Base-by-base conservation (phyloP, 1,140 invertebrate genomes). In the Listronotus oregonensis region DNA sequence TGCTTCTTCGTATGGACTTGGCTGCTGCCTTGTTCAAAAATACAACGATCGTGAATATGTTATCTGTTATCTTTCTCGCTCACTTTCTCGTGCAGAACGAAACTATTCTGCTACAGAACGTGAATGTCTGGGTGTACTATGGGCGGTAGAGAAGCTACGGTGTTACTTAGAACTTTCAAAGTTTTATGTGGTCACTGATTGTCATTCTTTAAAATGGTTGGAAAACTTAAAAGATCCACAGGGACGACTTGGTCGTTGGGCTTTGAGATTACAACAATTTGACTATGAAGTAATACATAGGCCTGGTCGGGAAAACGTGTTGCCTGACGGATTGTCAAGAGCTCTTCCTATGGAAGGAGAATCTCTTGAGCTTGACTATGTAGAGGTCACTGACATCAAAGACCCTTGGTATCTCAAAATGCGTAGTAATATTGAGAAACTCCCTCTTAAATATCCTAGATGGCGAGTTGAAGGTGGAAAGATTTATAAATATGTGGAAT, bases 121-220 rank as follows among this genome's bases (percentile, higher is more conserved):
- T 50, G 82, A 85, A 75, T 79, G 77, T 56, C 66, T 84, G 18
- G 80, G 80, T n/a, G 74, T 84, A n/a, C 44, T 85, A 2, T 75
- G 71, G 66, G 75, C 75, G 5, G 66, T 84, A 1, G n/a, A 81
- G 56, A 77, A 81, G 46, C 79, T n/a, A 54, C 43, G 73, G 27
- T 64, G 57, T 37, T 85, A 79, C 70, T 46, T 84, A 2, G 74
- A 79, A 54, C 76, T 75, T 8, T 73, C 61, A 7, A 61, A 76
- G 14, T 83, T 86, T n/a, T 57, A 75, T 5, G 74, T 84, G 1
- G 65, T 79, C 14, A 84, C 82, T 0, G 82, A 85, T 64, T 81
- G 83, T 27, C 59, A 69, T 73, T 34, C 78, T 6, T 67, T 85
- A 6, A 66, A 66, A 34, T 85, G 80, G 79, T 70, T 85, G 1